Percentiles rank a stretch among this genome's conserved stretches.
Evolutionary conservation across 2,797 vertebrate species (phyloP).

Genomic region (Chaunax sp.): DNA sequence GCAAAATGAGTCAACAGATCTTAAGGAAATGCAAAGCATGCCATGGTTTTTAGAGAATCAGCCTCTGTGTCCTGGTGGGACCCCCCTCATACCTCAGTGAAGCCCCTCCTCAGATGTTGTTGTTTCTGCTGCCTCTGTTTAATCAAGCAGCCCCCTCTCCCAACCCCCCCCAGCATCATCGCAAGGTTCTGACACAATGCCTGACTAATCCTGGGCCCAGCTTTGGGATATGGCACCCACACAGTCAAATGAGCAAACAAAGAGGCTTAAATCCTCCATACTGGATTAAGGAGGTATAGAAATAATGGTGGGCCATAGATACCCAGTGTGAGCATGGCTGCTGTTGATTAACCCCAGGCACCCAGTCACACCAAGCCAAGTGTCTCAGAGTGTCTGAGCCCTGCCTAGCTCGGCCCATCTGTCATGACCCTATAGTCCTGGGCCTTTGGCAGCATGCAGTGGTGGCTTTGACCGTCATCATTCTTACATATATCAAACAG

Average conservation of each 20-base stretch:
- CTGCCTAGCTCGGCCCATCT: slow-evolving; percentile 67
- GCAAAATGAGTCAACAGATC: slow-evolving; percentile 52
- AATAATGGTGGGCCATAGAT: slow-evolving; percentile 59
- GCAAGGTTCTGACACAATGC: slow-evolving; percentile 69
- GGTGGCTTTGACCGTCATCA: slow-evolving; percentile 13
- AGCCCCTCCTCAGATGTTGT: slow-evolving; percentile 38
- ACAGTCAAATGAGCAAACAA: slow-evolving; percentile 81
- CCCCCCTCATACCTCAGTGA: slow-evolving; percentile 19
- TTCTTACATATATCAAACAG: not conserved
- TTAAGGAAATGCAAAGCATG: slow-evolving; percentile 27
- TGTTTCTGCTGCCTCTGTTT: slow-evolving; percentile 48
- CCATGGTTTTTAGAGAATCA: slow-evolving; percentile 28
- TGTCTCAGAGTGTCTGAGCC: slow-evolving; percentile 74
- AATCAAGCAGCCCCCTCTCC: slow-evolving; percentile 37
- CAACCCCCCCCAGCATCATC: slow-evolving; percentile 47
- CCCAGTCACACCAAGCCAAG: slow-evolving; percentile 47
- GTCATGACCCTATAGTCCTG: slow-evolving; percentile 56
- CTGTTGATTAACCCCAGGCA: slow-evolving; percentile 24
- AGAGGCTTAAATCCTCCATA: slow-evolving; percentile 66
- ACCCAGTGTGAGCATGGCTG: slow-evolving; percentile 31
- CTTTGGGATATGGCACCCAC: slow-evolving; percentile 67
- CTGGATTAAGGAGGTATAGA: slow-evolving; percentile 69
- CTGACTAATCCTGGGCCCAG: slow-evolving; percentile 62
- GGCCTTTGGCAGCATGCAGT: slow-evolving; percentile 2
- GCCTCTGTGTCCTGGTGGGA: slow-evolving; percentile 8